A percentile compares a stretch with the other conserved stretches of the same genome.
phyloP scores from a whole-genome alignment of 2,113 vertebrate species.

The Rhipidura dahli region DNA sequence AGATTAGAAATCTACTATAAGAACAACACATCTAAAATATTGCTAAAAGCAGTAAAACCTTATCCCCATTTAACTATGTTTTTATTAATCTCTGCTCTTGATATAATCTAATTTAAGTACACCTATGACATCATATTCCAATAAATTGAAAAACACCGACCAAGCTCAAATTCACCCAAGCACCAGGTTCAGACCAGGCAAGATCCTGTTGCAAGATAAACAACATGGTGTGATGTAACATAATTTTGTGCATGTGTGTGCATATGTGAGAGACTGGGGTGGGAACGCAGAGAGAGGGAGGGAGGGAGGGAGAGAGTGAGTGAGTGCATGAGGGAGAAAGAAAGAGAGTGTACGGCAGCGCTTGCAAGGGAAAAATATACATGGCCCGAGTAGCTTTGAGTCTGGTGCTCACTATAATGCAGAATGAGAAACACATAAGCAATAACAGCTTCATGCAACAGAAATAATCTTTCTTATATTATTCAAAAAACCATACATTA shows the following conservation, averaged over 20 bases:
- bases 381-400: background rate
- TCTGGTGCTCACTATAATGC: background rate
- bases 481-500: background rate
- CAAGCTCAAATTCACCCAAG: conserved; percentile 41
- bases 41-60: conserved; percentile 12
- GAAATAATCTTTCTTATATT: background rate
- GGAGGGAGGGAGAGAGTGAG: background rate
- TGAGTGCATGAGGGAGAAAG: background rate
- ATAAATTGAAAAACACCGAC: conserved; percentile 40
- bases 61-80: background rate
- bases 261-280: background rate
- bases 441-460: background rate
- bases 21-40: background rate
- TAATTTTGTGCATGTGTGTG: background rate
- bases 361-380: background rate
- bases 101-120: background rate
- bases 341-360: background rate
- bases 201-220: conserved; percentile 57
- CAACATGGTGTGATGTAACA: conserved; percentile 8
- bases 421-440: background rate
- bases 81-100: conserved; percentile 27
- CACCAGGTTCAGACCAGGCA: conserved; percentile 28
- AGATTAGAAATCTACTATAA: background rate
- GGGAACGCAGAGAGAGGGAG: background rate
- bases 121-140: conserved; percentile 19